Percentiles rank a stretch among this genome's conserved stretches.
Evolutionary conservation across 2,797 vertebrate species (phyloP).

Genomic region (Girardinus metallicus): DNA sequence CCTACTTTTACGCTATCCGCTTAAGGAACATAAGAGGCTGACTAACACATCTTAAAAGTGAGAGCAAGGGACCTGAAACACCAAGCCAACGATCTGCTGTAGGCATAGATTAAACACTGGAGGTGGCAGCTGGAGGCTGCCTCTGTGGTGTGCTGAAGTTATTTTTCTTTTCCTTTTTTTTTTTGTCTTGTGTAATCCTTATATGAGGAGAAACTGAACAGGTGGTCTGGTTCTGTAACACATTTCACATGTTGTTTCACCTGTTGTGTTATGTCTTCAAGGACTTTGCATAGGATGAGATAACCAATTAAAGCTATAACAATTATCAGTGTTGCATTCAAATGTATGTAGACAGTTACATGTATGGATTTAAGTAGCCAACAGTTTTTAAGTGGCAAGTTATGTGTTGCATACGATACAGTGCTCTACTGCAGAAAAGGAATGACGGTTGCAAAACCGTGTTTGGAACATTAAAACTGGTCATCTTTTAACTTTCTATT

Average conservation of each 20-base stretch:
- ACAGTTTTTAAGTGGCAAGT: neutral
- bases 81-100: constrained; percentile 5
- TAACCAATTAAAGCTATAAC: neutral
- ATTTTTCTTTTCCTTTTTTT: neutral
- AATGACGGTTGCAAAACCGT: neutral
- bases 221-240: neutral
- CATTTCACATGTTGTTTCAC: neutral
- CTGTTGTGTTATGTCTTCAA: neutral
- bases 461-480: neutral
- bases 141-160: neutral
- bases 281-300: neutral
- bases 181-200: neutral
- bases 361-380: neutral
- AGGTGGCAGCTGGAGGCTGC: constrained; percentile 1
- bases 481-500: neutral
- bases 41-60: constrained; percentile 24
- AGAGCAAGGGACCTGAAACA: constrained; percentile 10
- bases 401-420: neutral
- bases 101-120: constrained; percentile 5
- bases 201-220: neutral
- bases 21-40: constrained; percentile 25
- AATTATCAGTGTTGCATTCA: neutral
- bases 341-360: neutral
- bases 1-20: constrained; percentile 41
- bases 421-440: neutral